Percentiles rank a stretch among this genome's conserved stretches.
Conservation (phyloP, 2,888 invertebrate species). For the Emmelina monodactyla region DNA sequence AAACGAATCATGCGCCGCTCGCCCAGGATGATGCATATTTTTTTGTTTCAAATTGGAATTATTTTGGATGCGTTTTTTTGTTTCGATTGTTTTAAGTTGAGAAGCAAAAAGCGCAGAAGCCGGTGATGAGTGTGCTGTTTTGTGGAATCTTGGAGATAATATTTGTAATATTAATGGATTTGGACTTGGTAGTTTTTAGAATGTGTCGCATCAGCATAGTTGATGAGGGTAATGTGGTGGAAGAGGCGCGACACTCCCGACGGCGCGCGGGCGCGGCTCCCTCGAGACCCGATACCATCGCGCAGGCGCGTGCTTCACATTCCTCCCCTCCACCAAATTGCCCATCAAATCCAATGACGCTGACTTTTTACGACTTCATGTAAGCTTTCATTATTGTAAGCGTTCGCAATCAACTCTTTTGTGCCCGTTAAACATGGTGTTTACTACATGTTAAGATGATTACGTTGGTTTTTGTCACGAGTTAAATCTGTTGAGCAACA, state of each 20-base stretch:
- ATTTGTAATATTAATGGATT: slow-evolving; percentile 25
- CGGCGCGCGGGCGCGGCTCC: slow-evolving; percentile 27
- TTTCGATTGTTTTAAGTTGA: slow-evolving; percentile 52
- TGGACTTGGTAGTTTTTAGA: slow-evolving; percentile 9
- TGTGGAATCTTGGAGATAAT: no score
- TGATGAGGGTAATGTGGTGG: slow-evolving; percentile 29
- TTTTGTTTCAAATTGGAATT: slow-evolving; percentile 48
- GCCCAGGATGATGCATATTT: slow-evolving; percentile 31
- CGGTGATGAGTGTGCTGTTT: slow-evolving; percentile 48
- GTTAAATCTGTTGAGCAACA: not conserved
- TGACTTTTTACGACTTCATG: slow-evolving; percentile 41
- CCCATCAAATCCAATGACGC: slow-evolving; percentile 59
- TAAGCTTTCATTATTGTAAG: slow-evolving; percentile 53
- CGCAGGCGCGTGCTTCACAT: slow-evolving; percentile 60
- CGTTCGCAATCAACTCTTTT: slow-evolving; percentile 32
- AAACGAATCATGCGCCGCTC: slow-evolving; percentile 42
- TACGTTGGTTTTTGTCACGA: not conserved
- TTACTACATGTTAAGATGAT: not conserved
- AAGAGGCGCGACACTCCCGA: not conserved
- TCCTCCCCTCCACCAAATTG: slow-evolving; percentile 41
- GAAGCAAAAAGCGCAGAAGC: slow-evolving; percentile 43
- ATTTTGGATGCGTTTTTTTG: slow-evolving; percentile 37
- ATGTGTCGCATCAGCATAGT: slow-evolving; percentile 22
- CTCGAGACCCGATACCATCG: slow-evolving; percentile 58
- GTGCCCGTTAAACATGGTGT: not conserved